Percentiles rank a stretch among this genome's conserved stretches.
These are phyloP conservation scores for Cebidichthys violaceus DNA, from an alignment of 2,113 vertebrate species.

Conservation along the genomic window DNA sequence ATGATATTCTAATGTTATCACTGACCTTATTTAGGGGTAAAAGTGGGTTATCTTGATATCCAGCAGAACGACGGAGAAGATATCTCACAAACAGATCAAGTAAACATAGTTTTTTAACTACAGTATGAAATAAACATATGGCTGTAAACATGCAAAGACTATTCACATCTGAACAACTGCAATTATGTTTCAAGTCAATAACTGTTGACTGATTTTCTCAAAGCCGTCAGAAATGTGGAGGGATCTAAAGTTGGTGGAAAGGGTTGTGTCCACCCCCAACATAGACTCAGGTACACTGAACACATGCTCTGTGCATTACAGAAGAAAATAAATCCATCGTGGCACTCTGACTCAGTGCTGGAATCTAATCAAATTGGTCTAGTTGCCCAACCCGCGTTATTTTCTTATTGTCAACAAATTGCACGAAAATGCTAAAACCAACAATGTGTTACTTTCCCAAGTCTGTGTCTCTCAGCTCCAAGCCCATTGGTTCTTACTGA, in stretches of 20 bases:
- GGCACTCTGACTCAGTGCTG: background rate
- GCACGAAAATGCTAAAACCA: background rate
- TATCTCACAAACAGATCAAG: conserved; percentile 56
- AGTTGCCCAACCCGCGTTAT: background rate
- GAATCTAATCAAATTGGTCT: background rate
- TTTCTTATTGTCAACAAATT: background rate
- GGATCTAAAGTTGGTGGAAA: conserved; percentile 46
- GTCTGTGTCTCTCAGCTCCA: background rate
- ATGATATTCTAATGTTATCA: conserved; percentile 59
- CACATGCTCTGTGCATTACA: background rate
- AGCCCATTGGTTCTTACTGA: background rate
- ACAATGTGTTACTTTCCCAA: background rate
- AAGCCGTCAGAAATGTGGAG: conserved; percentile 42
- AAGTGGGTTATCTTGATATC: conserved; percentile 49
- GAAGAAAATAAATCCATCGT: background rate
- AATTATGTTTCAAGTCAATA: conserved; percentile 54
- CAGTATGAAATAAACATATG: conserved; percentile 52
- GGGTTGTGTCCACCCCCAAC: background rate
- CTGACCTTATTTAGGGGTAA: conserved; percentile 51
- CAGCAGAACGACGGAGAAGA: conserved; percentile 48
- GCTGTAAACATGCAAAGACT: conserved; percentile 46
- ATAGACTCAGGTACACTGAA: conserved; percentile 43
- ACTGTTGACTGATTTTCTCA: conserved; percentile 50
- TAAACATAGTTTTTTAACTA: conserved; percentile 40
- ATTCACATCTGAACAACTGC: conserved; percentile 48